These are phyloP conservation scores for Marronus borbonicus DNA, from an alignment of 2,888 invertebrate genomes.

Conservation along the genomic window DNA sequence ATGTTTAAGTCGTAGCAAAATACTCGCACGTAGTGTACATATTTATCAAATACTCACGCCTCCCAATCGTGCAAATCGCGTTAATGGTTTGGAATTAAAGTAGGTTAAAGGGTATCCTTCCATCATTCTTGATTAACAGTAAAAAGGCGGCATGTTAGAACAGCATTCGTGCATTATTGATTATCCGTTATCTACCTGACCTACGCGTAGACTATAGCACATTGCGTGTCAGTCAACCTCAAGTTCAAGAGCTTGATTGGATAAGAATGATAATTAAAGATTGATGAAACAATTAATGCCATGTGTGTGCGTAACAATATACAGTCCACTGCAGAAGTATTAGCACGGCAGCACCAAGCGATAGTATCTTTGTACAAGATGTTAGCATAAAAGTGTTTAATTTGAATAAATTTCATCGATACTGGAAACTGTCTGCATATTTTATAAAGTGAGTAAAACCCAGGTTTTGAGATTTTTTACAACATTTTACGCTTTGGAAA, in stretches of 20 bases:
- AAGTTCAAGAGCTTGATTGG: slow-evolving; percentile 15
- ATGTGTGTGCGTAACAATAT: not conserved
- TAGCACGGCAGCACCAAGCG: too few species aligned
- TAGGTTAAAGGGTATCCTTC: not conserved
- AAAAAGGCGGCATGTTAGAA: too few species aligned
- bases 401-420: too few species aligned
- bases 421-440: too few species aligned
- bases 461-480: too few species aligned
- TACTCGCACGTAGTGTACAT: not conserved
- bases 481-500: too few species aligned
- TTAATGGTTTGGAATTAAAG: not conserved
- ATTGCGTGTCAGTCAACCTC: not conserved
- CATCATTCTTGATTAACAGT: not conserved
- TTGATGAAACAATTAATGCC: not conserved
- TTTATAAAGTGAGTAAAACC: too few species aligned
- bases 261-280: slow-evolving; percentile 1
- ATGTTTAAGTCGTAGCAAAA: not conserved
- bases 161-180: too few species aligned
- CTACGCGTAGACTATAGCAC: too few species aligned
- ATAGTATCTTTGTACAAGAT: too few species aligned
- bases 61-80: not conserved
- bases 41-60: not conserved
- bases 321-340: not conserved
- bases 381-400: too few species aligned
- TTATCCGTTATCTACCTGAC: too few species aligned